These are phyloP conservation scores for Rhopalosiphum maidis DNA, from an alignment of 1,140 invertebrate species.

Conservation along the genomic window DNA sequence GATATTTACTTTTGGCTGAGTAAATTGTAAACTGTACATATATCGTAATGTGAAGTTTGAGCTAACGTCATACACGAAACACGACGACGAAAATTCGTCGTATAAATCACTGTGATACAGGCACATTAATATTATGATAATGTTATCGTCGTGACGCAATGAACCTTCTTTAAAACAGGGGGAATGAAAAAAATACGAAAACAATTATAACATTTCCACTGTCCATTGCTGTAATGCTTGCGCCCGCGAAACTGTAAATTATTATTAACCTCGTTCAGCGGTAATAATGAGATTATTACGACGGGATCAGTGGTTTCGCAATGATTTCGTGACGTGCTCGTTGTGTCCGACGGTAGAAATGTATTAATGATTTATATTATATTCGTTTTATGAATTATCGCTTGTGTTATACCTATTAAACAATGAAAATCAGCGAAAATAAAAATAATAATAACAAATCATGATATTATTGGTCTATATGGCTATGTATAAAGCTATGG, in stretches of 20 bases:
- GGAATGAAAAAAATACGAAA: background rate
- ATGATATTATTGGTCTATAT: background rate
- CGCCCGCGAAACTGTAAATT: background rate
- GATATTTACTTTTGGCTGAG: background rate
- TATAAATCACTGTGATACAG: background rate
- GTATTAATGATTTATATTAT: conserved; percentile 27
- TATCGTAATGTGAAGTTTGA: background rate
- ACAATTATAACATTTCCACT: background rate
- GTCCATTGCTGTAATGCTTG: too few species aligned
- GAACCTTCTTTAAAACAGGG: background rate
- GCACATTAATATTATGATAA: background rate
- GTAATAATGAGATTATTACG: conserved; percentile 1
- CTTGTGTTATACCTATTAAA: background rate
- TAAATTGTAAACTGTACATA: background rate
- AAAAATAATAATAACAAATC: conserved; percentile 28
- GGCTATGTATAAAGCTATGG: background rate
- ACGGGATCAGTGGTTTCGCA: conserved; percentile 7
- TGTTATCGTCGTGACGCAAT: conserved; percentile 2
- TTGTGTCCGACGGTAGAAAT: background rate
- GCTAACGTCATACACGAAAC: background rate
- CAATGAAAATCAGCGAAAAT: background rate
- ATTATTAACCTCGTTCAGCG: conserved; percentile 38
- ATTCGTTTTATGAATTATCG: conserved; percentile 6
- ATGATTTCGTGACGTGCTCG: conserved; percentile 27
- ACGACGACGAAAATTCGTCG: background rate